Conservation (phyloP, 2,888 invertebrate genomes). For the Orthonychiurus folsomi region DNA sequence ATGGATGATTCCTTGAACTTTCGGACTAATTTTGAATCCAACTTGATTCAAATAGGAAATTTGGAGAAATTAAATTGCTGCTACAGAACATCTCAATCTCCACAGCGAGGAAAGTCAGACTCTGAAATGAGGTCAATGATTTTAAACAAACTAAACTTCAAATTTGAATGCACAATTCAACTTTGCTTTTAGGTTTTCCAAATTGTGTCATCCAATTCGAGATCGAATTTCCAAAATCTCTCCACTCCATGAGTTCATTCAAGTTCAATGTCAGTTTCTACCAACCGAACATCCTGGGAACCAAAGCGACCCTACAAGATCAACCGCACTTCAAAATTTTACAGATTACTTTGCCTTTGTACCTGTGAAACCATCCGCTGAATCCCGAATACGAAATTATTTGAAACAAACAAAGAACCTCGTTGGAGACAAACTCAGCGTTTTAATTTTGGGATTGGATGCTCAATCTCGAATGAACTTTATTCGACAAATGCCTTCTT, state of each 20-base stretch:
- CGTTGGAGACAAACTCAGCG: conserved; percentile 46
- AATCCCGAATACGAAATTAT: conserved; percentile 33
- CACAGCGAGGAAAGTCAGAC: neutral
- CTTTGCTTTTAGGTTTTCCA: conserved; percentile 1
- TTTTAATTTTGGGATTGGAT: conserved; percentile 74
- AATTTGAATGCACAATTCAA: neutral
- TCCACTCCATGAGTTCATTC: conserved; percentile 22
- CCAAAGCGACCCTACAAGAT: neutral
- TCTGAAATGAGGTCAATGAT: neutral
- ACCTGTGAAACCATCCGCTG: conserved; percentile 44
- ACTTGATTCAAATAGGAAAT: conserved; percentile 23
- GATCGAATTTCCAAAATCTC: conserved; percentile 15
- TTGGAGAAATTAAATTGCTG: conserved; percentile 30
- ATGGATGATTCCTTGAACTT: conserved; percentile 23
- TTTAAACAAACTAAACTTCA: neutral
- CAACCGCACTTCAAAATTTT: neutral
- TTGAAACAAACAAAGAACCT: neutral
- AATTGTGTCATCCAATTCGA: conserved; percentile 5
- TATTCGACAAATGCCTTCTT: conserved; percentile 64
- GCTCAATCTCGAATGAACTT: conserved; percentile 78
- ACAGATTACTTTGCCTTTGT: conserved; percentile 59
- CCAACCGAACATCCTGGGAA: neutral
- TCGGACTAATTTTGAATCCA: conserved; percentile 23
- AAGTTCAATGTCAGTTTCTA: conserved; percentile 15
- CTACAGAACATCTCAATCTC: conserved; percentile 11